Percentiles rank a stretch among this genome's conserved stretches.
These are phyloP conservation scores for Eupithecia abbreviata DNA, from an alignment of 2,888 invertebrate genomes.

Conservation along the genomic window DNA sequence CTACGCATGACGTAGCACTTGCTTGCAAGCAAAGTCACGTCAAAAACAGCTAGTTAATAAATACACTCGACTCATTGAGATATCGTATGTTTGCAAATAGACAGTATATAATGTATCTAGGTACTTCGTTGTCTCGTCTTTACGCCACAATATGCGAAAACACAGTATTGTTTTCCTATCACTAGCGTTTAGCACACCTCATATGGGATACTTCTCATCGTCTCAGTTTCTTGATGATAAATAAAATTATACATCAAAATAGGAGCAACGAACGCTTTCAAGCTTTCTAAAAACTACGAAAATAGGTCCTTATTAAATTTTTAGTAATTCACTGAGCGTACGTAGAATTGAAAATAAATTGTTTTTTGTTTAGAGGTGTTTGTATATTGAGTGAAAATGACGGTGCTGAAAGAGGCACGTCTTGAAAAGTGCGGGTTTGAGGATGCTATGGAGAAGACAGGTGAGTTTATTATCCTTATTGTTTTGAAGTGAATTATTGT, in stretches of 20 bases:
- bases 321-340: not conserved
- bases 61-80: not conserved
- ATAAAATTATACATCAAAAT: not conserved
- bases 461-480: constrained; percentile 33
- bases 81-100: not conserved
- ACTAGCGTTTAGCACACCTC: not conserved
- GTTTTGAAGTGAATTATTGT: not conserved
- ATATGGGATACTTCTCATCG: not conserved
- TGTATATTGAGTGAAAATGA: constrained; percentile 21
- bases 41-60: not conserved
- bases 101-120: not conserved
- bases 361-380: not conserved
- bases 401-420: constrained; percentile 1
- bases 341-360: not conserved
- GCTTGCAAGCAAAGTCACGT: not conserved
- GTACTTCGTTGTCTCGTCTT: not conserved
- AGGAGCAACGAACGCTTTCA: not conserved
- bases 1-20: not conserved
- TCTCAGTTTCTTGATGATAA: not conserved
- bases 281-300: not conserved
- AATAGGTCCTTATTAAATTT: not conserved
- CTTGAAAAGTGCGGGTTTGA: constrained; percentile 46
- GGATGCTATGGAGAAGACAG: constrained; percentile 47
- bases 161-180: not conserved
- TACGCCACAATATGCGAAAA: not conserved